These are phyloP conservation scores for Entomyzon cyanotis DNA, from an alignment of 2,113 vertebrate genomes.

Conservation along the genomic window DNA sequence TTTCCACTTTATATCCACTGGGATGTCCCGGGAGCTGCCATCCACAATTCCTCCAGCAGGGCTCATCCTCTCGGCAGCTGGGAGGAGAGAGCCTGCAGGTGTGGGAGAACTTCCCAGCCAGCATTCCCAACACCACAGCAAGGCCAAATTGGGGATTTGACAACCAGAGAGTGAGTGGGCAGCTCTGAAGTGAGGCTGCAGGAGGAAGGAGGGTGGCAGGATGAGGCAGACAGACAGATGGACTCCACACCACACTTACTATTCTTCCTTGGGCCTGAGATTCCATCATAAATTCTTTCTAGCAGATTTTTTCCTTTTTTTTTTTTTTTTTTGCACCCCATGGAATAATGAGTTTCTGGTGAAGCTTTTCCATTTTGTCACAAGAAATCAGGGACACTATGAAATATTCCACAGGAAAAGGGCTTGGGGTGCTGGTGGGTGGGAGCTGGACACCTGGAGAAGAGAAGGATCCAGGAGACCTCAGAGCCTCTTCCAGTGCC, in stretches of 20 bases:
- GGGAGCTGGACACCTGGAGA: not conserved
- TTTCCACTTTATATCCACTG: not conserved
- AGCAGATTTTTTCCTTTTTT: not conserved
- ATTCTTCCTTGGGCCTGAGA: fast-evolving
- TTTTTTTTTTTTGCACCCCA: fast-evolving
- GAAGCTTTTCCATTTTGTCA: not conserved
- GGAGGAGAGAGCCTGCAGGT: not conserved
- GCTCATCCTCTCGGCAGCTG: not conserved
- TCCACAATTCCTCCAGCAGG: not conserved
- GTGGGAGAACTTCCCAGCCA: not conserved
- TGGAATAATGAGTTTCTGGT: not conserved
- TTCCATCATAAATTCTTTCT: not conserved
- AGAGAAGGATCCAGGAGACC: fast-evolving
- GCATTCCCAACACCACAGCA: not conserved
- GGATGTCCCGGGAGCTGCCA: not conserved
- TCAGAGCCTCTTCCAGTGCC: not conserved
- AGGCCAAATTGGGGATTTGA: not conserved
- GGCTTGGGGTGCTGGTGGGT: not conserved
- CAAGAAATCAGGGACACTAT: not conserved
- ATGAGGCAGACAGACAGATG: not conserved
- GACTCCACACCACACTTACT: fast-evolving
- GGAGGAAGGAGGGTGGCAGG: not conserved
- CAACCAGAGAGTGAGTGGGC: not conserved
- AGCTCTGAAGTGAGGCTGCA: not conserved
- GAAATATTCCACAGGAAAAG: not conserved